These are phyloP conservation scores for Pongo abelii DNA, from an alignment of 2,113 vertebrate species.

Conservation along the genomic window DNA sequence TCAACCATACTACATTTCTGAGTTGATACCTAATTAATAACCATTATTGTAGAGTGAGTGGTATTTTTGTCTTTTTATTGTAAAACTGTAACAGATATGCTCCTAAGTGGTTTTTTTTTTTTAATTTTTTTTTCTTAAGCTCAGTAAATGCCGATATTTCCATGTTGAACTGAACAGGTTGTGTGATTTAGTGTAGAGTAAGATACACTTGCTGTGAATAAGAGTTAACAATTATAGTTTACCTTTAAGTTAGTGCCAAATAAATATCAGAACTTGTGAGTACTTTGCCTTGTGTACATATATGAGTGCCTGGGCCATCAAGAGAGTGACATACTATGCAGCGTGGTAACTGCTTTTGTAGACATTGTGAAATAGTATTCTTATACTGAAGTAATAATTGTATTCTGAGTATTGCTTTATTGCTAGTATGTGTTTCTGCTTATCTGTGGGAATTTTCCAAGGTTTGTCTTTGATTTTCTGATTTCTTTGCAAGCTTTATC, in stretches of 20 bases:
- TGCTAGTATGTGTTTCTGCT: neutral
- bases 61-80: neutral
- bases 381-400: neutral
- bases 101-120: no score
- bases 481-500: neutral
- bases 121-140: neutral
- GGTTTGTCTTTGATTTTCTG: conserved; percentile 1
- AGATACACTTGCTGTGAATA: neutral
- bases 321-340: neutral
- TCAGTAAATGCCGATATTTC: neutral
- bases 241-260: neutral
- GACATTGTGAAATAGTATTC: neutral
- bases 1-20: neutral
- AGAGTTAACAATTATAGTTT: neutral
- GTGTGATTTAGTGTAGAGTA: neutral
- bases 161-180: neutral
- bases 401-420: neutral
- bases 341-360: neutral
- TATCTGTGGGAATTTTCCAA: neutral
- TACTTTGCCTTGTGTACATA: neutral
- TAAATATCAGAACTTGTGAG: neutral
- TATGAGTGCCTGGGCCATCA: neutral
- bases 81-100: neutral
- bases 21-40: neutral
- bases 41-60: neutral